Conservation (phyloP, 2,113 vertebrate genomes). For the Cyphomyrus plagiostoma region DNA sequence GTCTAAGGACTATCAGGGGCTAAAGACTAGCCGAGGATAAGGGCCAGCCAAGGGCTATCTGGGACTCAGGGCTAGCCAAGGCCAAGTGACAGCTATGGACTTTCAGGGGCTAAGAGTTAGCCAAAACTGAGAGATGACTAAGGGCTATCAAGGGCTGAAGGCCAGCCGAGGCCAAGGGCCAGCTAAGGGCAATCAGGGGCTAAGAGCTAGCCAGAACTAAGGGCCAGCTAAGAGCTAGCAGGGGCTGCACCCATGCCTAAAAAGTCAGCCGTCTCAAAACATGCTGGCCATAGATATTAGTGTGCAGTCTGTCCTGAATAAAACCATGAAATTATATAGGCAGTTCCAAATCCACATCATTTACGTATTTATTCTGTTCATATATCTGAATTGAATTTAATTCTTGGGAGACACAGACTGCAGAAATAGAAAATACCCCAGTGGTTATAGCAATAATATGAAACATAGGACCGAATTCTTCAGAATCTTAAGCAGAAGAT, state of each 20-base stretch:
- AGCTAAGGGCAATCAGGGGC: neutral
- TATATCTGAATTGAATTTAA: neutral
- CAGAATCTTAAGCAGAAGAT: neutral
- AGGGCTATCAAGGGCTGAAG: neutral
- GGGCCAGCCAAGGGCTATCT: neutral
- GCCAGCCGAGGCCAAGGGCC: neutral
- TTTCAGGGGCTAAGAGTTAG: neutral
- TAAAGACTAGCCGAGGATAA: neutral
- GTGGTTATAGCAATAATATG: neutral
- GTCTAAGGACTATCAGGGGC: neutral
- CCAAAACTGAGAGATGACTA: neutral
- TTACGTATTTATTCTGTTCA: neutral
- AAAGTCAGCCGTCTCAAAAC: neutral
- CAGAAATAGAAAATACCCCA: neutral
- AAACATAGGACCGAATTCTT: neutral
- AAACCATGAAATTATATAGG: neutral
- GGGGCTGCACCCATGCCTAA: neutral
- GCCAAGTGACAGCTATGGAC: neutral
- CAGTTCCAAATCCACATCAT: neutral
- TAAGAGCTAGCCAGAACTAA: neutral
- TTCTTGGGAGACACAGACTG: neutral
- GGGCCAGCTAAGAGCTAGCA: neutral
- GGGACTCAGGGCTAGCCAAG: neutral
- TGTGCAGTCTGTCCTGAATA: neutral
- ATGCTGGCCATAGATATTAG: neutral